Conservation (phyloP, 2,113 vertebrate species). For the Coreoperca whiteheadi region DNA sequence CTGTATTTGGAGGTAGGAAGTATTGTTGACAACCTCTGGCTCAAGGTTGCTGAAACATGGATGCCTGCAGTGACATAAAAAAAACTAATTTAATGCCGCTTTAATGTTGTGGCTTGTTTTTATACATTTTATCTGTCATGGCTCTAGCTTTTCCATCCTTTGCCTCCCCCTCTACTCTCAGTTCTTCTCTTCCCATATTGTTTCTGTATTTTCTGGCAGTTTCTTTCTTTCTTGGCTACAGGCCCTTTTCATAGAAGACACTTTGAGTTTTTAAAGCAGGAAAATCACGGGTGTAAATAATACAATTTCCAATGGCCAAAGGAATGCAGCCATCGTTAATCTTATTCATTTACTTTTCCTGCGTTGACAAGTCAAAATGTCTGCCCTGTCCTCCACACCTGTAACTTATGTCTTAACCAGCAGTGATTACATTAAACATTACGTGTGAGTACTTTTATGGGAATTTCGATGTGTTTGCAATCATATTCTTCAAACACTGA, state of each 20-base stretch:
- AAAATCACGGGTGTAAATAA: neutral
- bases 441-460: too few species aligned
- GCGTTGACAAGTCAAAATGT: neutral
- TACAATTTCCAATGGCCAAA: neutral
- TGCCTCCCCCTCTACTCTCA: too few species aligned
- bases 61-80: neutral
- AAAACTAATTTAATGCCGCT: neutral
- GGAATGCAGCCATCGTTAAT: too few species aligned
- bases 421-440: neutral
- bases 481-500: too few species aligned
- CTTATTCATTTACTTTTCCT: too few species aligned
- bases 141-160: too few species aligned
- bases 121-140: too few species aligned
- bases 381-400: neutral
- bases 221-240: too few species aligned
- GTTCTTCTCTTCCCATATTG: too few species aligned
- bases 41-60: neutral
- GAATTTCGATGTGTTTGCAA: too few species aligned
- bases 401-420: neutral
- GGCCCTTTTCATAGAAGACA: neutral
- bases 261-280: neutral
- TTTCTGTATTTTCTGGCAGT: too few species aligned
- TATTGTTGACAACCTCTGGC: neutral
- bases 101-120: neutral
- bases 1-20: neutral